Conservation (phyloP, 1,140 invertebrate genomes). For the Aphis craccivora region DNA sequence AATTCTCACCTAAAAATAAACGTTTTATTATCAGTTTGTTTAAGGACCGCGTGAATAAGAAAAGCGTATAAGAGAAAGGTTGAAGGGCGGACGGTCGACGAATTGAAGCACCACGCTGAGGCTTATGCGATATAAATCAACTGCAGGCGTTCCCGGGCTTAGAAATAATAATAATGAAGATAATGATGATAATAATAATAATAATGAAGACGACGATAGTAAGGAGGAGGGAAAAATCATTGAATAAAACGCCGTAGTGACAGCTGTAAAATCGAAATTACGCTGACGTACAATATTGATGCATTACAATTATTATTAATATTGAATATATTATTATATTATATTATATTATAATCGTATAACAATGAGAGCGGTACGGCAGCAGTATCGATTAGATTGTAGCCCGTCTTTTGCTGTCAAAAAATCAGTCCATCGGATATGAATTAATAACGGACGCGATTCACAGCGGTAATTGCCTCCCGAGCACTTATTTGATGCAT, state of each 20-base stretch:
- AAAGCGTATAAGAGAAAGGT: not conserved
- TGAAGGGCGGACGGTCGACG: not conserved
- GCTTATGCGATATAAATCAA: not conserved
- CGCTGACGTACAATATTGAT: not conserved
- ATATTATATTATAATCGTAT: not conserved
- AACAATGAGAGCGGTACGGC: not conserved
- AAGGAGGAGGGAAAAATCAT: not conserved
- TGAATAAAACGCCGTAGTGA: not conserved
- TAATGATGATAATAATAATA: not conserved
- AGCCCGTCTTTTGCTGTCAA: not conserved
- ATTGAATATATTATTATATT: not conserved
- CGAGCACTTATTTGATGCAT: not conserved
- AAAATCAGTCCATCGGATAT: not conserved
- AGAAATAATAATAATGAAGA: not conserved
- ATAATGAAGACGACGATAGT: not conserved
- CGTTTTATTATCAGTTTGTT: not conserved
- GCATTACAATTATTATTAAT: not conserved
- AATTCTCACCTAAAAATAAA: not conserved
- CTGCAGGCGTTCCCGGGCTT: not conserved
- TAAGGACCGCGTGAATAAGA: not conserved
- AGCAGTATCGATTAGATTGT: too few relatives aligned
- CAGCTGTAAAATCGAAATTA: not conserved
- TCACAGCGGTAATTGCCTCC: not conserved
- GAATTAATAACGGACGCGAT: not conserved
- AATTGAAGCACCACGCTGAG: not conserved